A percentile compares a stretch with the other conserved stretches of the same genome.
Conservation (phyloP, 2,113 vertebrate genomes). For the Silurus asotus region DNA sequence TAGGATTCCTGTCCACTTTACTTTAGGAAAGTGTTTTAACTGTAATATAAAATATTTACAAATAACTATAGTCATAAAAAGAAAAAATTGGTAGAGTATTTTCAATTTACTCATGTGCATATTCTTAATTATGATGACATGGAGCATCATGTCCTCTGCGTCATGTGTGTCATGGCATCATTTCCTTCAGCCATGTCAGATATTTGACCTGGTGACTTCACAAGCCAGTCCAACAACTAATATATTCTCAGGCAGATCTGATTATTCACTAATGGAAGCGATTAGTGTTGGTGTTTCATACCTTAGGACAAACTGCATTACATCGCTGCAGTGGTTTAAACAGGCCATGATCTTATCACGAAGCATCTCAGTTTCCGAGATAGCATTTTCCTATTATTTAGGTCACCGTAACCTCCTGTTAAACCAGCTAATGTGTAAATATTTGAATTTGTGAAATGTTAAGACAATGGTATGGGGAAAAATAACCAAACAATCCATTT, state of each 20-base stretch:
- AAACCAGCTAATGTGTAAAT: neutral
- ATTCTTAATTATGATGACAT: neutral
- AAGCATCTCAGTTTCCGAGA: neutral
- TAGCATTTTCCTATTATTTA: neutral
- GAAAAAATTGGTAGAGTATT: neutral
- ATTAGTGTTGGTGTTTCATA: neutral
- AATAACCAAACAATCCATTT: neutral
- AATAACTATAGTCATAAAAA: neutral
- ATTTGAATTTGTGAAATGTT: neutral
- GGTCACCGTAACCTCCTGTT: neutral
- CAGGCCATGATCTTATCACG: neutral
- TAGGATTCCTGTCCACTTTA: too few species aligned
- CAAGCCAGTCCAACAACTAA: neutral
- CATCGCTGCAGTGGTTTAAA: neutral
- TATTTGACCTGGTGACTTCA: neutral
- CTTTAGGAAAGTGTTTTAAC: neutral
- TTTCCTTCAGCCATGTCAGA: neutral
- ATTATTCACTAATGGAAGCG: neutral
- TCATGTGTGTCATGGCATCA: neutral
- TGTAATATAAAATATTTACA: neutral
- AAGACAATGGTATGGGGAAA: neutral
- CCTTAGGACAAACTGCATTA: neutral
- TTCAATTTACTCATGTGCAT: neutral
- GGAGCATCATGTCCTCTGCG: neutral
- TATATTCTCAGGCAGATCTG: neutral